A percentile compares a stretch with the other conserved stretches of the same genome.
These are phyloP conservation scores for Eupithecia centaureata DNA, from an alignment of 2,888 invertebrate species.

Conservation along the genomic window DNA sequence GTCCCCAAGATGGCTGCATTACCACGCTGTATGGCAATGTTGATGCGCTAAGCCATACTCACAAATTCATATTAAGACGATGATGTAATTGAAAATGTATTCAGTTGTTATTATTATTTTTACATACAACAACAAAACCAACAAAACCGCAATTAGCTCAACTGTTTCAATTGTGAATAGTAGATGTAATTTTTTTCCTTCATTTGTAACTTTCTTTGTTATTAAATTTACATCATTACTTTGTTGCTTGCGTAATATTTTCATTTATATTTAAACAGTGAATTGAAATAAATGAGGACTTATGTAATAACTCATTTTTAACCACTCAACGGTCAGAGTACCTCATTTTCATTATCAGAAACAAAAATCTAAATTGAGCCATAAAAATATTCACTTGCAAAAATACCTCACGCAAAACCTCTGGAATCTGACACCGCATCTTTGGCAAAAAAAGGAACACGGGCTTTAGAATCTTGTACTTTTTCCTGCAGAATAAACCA, in stretches of 20 bases:
- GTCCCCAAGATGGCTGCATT: too few species aligned
- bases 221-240: neutral
- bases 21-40: too few species aligned
- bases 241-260: too few species aligned
- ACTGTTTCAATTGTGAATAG: neutral
- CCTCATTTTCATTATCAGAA: constrained; percentile 6
- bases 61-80: too few species aligned
- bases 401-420: constrained; percentile 2
- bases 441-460: constrained; percentile 14
- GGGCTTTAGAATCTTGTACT: constrained; percentile 25
- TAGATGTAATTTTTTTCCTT: too few species aligned
- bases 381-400: constrained; percentile 20
- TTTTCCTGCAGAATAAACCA: constrained; percentile 19
- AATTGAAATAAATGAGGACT: neutral
- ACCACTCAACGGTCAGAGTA: neutral
- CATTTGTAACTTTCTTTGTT: neutral
- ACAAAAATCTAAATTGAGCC: constrained; percentile 21
- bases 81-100: neutral
- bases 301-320: neutral
- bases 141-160: neutral
- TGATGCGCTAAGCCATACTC: too few species aligned
- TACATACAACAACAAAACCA: too few species aligned
- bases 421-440: constrained; percentile 7
- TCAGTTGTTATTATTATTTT: neutral
- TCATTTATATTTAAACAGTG: neutral